phyloP scores from a whole-genome alignment of 23 tunicate species.

The Styela clava region DNA sequence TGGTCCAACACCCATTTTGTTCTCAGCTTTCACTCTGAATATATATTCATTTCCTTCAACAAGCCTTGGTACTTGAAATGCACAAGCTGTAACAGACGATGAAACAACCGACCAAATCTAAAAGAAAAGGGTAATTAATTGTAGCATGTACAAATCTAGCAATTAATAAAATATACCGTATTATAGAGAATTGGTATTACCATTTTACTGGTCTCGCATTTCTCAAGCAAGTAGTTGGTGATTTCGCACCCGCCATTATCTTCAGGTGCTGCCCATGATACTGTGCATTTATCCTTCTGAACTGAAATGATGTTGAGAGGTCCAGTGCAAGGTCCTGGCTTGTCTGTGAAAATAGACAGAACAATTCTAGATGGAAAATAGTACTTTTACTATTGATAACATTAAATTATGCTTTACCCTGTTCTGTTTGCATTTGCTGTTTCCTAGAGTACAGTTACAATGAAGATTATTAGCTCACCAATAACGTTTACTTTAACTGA shows the following conservation, averaged over 20 bases:
- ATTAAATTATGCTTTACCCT: no score
- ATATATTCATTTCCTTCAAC: slow-evolving; percentile 54
- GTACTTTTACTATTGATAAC: background rate
- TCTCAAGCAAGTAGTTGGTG: slow-evolving; percentile 41
- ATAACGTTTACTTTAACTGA: slow-evolving; percentile 73
- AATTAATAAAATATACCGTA: background rate
- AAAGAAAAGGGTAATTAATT: background rate
- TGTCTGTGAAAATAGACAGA: background rate
- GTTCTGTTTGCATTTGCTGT: no score
- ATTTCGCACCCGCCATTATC: slow-evolving; percentile 39
- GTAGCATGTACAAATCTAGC: background rate
- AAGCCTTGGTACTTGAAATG: slow-evolving; percentile 21
- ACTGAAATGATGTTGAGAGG: slow-evolving; percentile 29
- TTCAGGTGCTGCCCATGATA: slow-evolving; percentile 32
- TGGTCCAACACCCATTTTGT: slow-evolving; percentile 47
- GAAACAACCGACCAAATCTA: slow-evolving; percentile 30
- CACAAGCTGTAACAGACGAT: slow-evolving; percentile 24
- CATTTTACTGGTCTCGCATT: slow-evolving; percentile 31
- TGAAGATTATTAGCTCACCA: background rate
- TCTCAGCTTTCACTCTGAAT: slow-evolving; percentile 49
- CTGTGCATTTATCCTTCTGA: slow-evolving; percentile 33
- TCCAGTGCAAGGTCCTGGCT: slow-evolving; percentile 37
- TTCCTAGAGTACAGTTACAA: no score
- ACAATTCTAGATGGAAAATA: background rate
- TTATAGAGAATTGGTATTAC: background rate